A percentile compares a stretch with the other conserved stretches of the same genome.
Evolutionary conservation across 2,797 vertebrate genomes (phyloP).

Genomic region (Mycteria americana): DNA sequence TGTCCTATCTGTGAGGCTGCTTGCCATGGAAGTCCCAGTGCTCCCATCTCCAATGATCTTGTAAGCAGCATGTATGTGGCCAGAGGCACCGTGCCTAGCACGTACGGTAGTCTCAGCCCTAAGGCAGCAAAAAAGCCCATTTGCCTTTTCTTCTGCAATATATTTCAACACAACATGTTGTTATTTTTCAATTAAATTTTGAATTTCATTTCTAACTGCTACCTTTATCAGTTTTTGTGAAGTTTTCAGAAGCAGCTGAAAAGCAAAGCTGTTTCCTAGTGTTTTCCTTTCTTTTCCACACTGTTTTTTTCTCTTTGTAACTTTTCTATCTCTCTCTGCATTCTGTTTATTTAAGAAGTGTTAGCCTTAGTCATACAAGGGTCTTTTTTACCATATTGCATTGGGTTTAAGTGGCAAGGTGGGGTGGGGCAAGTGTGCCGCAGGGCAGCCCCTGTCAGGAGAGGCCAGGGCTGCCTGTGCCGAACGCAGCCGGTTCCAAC

Average conservation of each 20-base stretch:
- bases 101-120: not conserved
- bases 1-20: not conserved
- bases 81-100: fast-evolving
- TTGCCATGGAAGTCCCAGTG: not conserved
- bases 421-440: fast-evolving
- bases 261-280: not conserved
- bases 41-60: not conserved
- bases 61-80: not conserved
- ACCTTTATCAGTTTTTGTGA: not conserved
- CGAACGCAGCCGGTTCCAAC: fast-evolving
- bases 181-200: not conserved
- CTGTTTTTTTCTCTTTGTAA: not conserved
- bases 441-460: not conserved
- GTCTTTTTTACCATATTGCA: not conserved
- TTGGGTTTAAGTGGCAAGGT: not conserved
- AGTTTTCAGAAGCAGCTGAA: not conserved
- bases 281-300: not conserved
- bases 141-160: not conserved
- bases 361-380: not conserved
- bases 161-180: not conserved
- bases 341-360: not conserved
- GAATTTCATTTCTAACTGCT: not conserved
- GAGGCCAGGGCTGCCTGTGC: not conserved
- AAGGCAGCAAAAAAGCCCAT: not conserved
- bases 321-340: not conserved